phyloP scores from a whole-genome alignment of 2,113 vertebrate species.

The Poeciliopsis retropinna region DNA sequence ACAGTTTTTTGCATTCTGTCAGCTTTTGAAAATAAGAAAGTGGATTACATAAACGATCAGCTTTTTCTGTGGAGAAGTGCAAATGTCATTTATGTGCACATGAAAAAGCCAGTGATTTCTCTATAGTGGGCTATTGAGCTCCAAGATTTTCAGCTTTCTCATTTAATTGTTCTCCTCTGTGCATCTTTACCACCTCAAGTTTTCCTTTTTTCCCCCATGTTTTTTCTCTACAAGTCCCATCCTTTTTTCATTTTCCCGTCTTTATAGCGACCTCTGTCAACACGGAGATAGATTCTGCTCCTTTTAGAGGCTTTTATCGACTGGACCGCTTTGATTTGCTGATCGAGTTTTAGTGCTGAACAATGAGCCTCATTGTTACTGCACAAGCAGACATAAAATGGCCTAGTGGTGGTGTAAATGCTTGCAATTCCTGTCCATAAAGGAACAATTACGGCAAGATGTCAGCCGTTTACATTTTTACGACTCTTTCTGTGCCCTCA shows the following conservation, averaged over 20 bases:
- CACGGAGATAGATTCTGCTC: background rate
- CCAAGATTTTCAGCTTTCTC: constrained; percentile 10
- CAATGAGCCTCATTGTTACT: constrained; percentile 8
- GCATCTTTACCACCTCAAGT: background rate
- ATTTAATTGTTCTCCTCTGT: constrained; percentile 2
- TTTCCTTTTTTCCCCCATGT: background rate
- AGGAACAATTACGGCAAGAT: constrained; percentile 7
- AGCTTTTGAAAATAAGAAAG: background rate
- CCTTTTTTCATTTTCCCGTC: background rate
- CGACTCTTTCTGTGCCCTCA: background rate
- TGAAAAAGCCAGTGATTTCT: constrained; percentile 28
- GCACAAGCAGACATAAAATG: constrained; percentile 20
- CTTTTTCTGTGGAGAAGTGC: background rate
- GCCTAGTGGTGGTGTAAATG: constrained; percentile 18
- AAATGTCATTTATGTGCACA: background rate
- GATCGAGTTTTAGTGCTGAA: constrained; percentile 25
- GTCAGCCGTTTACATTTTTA: background rate
- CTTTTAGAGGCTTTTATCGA: constrained; percentile 27
- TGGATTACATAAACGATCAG: background rate
- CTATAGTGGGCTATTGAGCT: constrained; percentile 27
- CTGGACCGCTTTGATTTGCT: constrained; percentile 26
- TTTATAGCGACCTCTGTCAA: background rate
- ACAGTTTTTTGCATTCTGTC: constrained; percentile 21
- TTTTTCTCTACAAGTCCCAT: background rate
- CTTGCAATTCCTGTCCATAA: constrained; percentile 14